A percentile compares a stretch with the other conserved stretches of the same genome.
Evolutionary conservation across 2,888 invertebrate genomes (phyloP).

Genomic region (Drosophila tripunctata): DNA sequence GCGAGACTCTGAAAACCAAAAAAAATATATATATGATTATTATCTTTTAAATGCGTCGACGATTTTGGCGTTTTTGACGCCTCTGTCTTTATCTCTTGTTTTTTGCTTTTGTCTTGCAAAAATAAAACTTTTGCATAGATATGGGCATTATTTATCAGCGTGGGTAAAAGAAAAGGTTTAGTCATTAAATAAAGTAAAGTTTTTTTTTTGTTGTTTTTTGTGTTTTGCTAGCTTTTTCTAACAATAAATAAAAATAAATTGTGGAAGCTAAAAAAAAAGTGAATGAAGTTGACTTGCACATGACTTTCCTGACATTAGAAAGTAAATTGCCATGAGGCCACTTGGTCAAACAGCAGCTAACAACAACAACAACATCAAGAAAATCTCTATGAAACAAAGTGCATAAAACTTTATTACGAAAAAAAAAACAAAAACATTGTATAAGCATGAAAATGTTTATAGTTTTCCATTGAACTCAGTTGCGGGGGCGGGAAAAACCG

Average conservation of each 20-base stretch:
- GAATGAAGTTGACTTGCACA: slow-evolving; percentile 68
- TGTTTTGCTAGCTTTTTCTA: slow-evolving; percentile 17
- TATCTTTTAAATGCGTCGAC: slow-evolving; percentile 47
- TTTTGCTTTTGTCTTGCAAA: slow-evolving; percentile 11
- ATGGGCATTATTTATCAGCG: slow-evolving; percentile 61
- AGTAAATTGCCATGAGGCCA: slow-evolving; percentile 79
- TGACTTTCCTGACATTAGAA: slow-evolving; percentile 79
- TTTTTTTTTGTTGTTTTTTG: no score
- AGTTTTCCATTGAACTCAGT: slow-evolving; percentile 64
- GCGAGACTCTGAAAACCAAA: slow-evolving; percentile 1
- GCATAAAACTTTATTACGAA: slow-evolving; percentile 69
- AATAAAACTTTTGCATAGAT: slow-evolving; percentile 51
- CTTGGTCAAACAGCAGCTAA: slow-evolving; percentile 70
- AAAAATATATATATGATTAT: slow-evolving; percentile 43
- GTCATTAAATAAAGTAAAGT: slow-evolving; percentile 49
- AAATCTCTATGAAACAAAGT: slow-evolving; percentile 23
- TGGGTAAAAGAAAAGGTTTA: slow-evolving; percentile 48
- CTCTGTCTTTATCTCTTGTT: slow-evolving; percentile 26
- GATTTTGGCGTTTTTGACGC: slow-evolving; percentile 43
- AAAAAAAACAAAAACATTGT: slow-evolving; percentile 20
- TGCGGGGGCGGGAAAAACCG: no score
- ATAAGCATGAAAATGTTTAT: slow-evolving; percentile 56
- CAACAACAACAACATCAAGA: slow-evolving; percentile 22
- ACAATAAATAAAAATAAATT: slow-evolving; percentile 23
- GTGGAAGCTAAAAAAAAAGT: slow-evolving; percentile 33